These are phyloP conservation scores for Linurgus olivaceus DNA, from an alignment of 2,797 vertebrate genomes.

Conservation along the genomic window DNA sequence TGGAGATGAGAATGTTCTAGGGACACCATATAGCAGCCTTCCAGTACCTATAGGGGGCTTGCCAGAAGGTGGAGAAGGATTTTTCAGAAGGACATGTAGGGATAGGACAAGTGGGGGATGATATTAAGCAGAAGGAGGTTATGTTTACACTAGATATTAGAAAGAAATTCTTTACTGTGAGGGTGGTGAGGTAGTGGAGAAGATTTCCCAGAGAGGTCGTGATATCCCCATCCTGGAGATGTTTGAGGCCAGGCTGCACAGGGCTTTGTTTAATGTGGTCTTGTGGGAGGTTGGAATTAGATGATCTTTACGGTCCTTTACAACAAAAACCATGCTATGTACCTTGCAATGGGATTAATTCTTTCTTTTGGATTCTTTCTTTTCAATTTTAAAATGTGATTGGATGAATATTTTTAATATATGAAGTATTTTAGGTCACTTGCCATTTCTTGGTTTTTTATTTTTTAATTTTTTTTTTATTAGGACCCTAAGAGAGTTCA, in stretches of 20 bases:
- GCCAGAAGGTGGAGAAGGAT: background rate
- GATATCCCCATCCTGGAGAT: background rate
- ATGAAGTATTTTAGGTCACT: background rate
- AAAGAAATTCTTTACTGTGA: background rate
- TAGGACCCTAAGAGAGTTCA: background rate
- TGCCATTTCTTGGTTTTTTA: background rate
- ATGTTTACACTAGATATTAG: background rate
- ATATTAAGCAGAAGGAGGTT: background rate
- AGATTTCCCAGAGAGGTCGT: rapidly evolving
- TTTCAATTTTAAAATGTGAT: background rate
- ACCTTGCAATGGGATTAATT: background rate
- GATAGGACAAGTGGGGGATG: background rate
- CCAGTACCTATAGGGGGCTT: background rate
- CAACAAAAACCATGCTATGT: background rate
- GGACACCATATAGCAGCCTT: background rate
- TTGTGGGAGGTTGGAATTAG: background rate
- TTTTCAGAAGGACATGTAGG: background rate
- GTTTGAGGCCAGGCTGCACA: background rate
- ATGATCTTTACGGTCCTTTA: rapidly evolving
- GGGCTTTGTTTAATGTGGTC: rapidly evolving
- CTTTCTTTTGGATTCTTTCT: background rate
- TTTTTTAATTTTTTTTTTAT: background rate
- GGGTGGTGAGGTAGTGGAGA: background rate
- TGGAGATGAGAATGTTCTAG: background rate
- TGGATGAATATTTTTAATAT: background rate